Evolutionary conservation across 2,888 invertebrate species (phyloP).

Genomic region (Tinea trinotella): DNA sequence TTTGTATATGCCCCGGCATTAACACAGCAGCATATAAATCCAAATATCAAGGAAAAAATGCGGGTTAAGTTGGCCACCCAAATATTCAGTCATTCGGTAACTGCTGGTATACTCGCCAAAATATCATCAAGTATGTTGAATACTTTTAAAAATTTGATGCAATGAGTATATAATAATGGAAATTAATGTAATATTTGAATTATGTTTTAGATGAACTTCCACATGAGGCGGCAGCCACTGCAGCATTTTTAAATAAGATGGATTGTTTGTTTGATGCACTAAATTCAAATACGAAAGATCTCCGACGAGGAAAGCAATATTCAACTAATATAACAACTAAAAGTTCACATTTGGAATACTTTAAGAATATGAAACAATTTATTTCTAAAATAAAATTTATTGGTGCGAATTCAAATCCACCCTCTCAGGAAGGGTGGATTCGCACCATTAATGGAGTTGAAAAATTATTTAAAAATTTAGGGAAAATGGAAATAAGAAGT

Average conservation of each 20-base stretch:
- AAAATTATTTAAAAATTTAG: not conserved
- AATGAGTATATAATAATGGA: not conserved
- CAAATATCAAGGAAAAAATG: not conserved
- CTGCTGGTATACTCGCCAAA: constrained; percentile 4
- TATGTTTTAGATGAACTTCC: not conserved
- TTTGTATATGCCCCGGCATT: constrained; percentile 18
- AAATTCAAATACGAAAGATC: not conserved
- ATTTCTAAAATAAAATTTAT: not conserved
- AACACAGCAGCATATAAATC: constrained; percentile 12
- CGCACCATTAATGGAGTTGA: constrained; percentile 8
- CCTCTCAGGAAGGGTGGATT: constrained; percentile 14
- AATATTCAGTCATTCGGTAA: constrained; percentile 5
- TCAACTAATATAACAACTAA: not conserved
- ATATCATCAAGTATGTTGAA: not conserved
- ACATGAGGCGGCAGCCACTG: not conserved
- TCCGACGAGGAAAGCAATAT: not conserved
- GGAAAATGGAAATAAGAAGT: constrained; percentile 21
- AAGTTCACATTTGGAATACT: not conserved
- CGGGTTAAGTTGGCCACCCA: constrained; percentile 1
- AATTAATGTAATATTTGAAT: not conserved
- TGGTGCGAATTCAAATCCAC: not conserved
- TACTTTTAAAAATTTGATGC: not conserved
- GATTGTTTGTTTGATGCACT: not conserved
- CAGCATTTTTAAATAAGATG: not conserved
- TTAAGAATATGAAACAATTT: not conserved